These are phyloP conservation scores for Eubucco bourcierii DNA, from an alignment of 2,113 vertebrate genomes.

Conservation along the genomic window DNA sequence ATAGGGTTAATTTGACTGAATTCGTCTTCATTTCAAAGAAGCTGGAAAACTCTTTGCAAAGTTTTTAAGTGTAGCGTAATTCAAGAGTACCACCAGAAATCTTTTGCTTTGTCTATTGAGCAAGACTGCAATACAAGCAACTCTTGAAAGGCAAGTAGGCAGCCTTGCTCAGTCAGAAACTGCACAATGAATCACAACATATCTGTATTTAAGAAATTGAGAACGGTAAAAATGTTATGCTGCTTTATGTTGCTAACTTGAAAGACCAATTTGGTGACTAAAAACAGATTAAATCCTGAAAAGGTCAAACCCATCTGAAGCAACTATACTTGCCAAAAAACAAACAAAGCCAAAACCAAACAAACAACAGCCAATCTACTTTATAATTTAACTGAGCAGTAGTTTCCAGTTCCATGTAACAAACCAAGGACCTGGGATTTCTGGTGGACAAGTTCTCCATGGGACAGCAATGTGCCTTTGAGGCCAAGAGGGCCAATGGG, in stretches of 20 bases:
- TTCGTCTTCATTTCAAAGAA: not conserved
- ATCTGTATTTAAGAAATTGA: not conserved
- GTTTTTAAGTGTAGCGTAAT: not conserved
- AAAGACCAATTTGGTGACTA: not conserved
- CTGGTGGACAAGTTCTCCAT: no score
- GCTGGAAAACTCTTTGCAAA: not conserved
- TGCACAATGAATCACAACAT: not conserved
- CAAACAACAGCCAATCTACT: not conserved
- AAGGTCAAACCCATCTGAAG: not conserved
- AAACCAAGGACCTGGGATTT: not conserved
- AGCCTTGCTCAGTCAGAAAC: not conserved
- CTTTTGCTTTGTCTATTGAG: not conserved
- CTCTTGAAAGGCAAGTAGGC: slow-evolving; percentile 3
- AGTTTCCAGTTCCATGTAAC: not conserved
- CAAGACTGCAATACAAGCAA: not conserved
- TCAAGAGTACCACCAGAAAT: not conserved
- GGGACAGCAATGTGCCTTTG: no score
- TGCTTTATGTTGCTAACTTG: not conserved
- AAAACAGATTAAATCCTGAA: not conserved
- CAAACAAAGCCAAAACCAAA: not conserved
- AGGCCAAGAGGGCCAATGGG: no score
- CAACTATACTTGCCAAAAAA: not conserved
- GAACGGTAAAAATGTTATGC: not conserved
- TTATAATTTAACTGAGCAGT: not conserved
- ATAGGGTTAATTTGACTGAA: not conserved